These are phyloP conservation scores for Unio delphinus DNA, from an alignment of 2,888 invertebrate genomes.

Conservation along the genomic window DNA sequence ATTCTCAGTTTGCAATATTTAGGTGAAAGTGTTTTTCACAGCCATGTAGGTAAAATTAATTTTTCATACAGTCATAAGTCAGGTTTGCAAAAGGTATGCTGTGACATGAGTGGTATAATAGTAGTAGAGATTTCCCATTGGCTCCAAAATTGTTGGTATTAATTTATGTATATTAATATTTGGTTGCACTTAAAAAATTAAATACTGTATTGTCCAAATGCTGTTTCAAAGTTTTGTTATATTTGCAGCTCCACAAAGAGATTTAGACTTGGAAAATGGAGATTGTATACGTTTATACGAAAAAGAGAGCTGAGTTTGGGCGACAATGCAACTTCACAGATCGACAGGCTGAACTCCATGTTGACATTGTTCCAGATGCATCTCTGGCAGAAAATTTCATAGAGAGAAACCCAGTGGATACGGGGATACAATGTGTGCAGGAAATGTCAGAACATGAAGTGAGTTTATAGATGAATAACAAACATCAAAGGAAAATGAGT, in stretches of 20 bases:
- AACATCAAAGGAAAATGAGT: too few relatives aligned
- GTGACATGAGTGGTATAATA: too few relatives aligned
- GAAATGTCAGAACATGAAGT: constrained; percentile 73
- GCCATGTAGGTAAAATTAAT: too few relatives aligned
- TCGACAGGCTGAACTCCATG: constrained; percentile 71
- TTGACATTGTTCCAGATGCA: constrained; percentile 71
- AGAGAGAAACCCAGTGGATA: constrained; percentile 70
- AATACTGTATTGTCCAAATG: not conserved
- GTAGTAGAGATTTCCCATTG: too few relatives aligned
- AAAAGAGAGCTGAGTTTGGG: constrained; percentile 72
- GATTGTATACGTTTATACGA: constrained; percentile 72
- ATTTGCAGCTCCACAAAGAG: constrained; percentile 4
- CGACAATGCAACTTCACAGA: constrained; percentile 72
- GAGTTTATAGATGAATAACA: constrained; percentile 5
- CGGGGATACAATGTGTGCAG: constrained; percentile 70
- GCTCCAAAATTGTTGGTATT: too few relatives aligned
- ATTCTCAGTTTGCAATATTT: too few relatives aligned
- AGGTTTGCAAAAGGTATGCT: too few relatives aligned
- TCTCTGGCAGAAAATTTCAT: constrained; percentile 66
- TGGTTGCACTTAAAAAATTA: too few relatives aligned
- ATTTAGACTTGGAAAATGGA: constrained; percentile 62
- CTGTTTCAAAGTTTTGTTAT: not conserved
- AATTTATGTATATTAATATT: too few relatives aligned
- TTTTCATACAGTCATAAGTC: too few relatives aligned
- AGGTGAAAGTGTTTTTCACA: too few relatives aligned